Evolutionary conservation across 2,797 vertebrate genomes (phyloP).

Genomic region (Acanthopagrus latus): DNA sequence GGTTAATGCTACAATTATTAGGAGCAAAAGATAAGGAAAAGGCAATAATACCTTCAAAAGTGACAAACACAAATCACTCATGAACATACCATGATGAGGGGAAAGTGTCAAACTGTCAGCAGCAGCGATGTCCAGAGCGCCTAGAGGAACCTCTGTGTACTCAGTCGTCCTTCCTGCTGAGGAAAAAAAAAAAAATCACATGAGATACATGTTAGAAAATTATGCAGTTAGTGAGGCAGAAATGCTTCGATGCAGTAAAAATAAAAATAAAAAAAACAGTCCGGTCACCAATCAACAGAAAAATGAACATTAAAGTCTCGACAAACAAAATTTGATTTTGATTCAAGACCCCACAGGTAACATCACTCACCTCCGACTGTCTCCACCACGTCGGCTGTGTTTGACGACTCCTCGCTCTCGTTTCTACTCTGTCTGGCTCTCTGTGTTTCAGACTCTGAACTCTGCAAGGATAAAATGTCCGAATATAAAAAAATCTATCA

Average conservation of each 20-base stretch:
- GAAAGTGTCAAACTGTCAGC: slow-evolving; percentile 90
- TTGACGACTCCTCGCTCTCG: slow-evolving; percentile 71
- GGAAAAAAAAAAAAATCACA: slow-evolving; percentile 31
- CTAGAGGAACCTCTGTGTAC: slow-evolving; percentile 93
- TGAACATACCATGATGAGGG: slow-evolving; percentile 87
- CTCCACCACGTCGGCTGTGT: slow-evolving; percentile 73
- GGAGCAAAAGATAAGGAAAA: too few relatives aligned
- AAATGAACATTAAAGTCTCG: background rate
- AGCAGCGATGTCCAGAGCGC: slow-evolving; percentile 90
- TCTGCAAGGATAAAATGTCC: slow-evolving; percentile 72
- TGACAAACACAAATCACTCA: background rate
- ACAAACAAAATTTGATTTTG: too few relatives aligned
- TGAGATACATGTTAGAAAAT: background rate
- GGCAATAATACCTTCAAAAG: background rate
- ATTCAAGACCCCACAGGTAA: too few relatives aligned
- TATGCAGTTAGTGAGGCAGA: background rate
- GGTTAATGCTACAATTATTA: background rate
- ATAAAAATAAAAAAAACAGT: background rate
- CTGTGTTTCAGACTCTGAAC: slow-evolving; percentile 80
- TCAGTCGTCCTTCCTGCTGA: slow-evolving; percentile 80
- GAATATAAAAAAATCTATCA: slow-evolving; percentile 25
- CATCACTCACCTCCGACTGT: slow-evolving; percentile 65
- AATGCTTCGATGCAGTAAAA: background rate
- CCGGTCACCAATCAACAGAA: background rate
- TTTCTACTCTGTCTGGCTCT: slow-evolving; percentile 79